Evolutionary conservation across 1,140 invertebrate genomes (phyloP).

Genomic region (Caenorhabditis inopinata): DNA sequence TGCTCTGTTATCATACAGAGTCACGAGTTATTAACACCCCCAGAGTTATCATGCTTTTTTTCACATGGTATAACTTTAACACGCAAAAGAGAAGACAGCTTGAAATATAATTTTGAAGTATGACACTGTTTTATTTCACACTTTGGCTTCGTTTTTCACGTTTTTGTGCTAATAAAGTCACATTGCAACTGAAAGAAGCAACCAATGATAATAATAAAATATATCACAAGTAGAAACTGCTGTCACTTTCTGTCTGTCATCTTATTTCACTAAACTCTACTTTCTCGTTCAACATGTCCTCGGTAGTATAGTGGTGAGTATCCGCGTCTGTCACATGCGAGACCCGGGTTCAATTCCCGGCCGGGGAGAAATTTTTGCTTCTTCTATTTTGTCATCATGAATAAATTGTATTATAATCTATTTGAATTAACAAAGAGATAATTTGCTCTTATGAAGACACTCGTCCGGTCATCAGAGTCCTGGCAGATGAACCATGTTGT

Average conservation of each 20-base stretch:
- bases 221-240: no score
- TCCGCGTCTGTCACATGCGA: conserved; percentile 59
- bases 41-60: conserved; percentile 9
- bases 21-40: conserved; percentile 12
- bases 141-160: neutral
- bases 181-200: no score
- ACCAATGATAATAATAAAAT: no score
- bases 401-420: neutral
- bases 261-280: neutral
- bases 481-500: neutral
- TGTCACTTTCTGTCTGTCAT: neutral
- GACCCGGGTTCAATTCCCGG: conserved; percentile 61
- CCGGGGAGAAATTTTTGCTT: conserved; percentile 50
- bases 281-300: conserved; percentile 20
- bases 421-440: conserved; percentile 6
- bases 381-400: neutral
- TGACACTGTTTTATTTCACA: neutral
- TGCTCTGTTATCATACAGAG: neutral
- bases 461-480: neutral
- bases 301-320: conserved; percentile 60
- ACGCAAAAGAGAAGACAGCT: neutral
- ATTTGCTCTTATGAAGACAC: neutral
- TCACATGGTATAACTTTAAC: neutral
- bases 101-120: neutral
- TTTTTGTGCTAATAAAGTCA: no score